Evolutionary conservation across 2,113 vertebrate species (phyloP).

Genomic region (Empidonax alnorum): DNA sequence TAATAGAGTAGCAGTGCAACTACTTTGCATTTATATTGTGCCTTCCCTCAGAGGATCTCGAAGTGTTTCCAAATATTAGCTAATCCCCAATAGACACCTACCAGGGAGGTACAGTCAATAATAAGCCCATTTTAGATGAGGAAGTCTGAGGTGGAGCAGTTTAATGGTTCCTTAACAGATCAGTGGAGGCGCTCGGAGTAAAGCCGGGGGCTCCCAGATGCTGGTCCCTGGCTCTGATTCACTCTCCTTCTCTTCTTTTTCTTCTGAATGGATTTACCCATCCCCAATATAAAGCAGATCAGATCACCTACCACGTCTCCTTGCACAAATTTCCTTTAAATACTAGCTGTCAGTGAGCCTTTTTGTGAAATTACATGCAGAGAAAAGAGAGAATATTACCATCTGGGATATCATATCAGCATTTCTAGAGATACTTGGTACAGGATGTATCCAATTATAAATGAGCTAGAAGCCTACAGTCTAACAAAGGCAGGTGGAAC

Average conservation of each 20-base stretch:
- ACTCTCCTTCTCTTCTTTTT: neutral
- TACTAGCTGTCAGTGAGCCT: slow-evolving; percentile 42
- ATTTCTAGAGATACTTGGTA: slow-evolving; percentile 49
- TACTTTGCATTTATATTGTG: slow-evolving; percentile 64
- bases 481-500: slow-evolving; percentile 54
- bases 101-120: slow-evolving; percentile 40
- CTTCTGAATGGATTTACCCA: slow-evolving; percentile 2
- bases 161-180: slow-evolving; percentile 1
- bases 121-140: slow-evolving; percentile 31
- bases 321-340: slow-evolving; percentile 40
- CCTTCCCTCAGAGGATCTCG: slow-evolving; percentile 50
- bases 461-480: slow-evolving; percentile 38
- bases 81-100: slow-evolving; percentile 32
- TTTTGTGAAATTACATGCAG: slow-evolving; percentile 43
- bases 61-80: slow-evolving; percentile 56
- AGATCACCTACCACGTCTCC: slow-evolving; percentile 24
- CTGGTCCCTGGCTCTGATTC: neutral
- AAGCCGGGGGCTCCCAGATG: slow-evolving; percentile 25
- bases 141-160: slow-evolving; percentile 35
- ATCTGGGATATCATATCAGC: slow-evolving; percentile 63
- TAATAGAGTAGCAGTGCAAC: neutral
- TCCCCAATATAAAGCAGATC: slow-evolving; percentile 11
- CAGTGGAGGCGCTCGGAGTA: slow-evolving; percentile 22
- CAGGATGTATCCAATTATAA: slow-evolving; percentile 68
- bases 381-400: slow-evolving; percentile 52